A percentile compares a stretch with the other conserved stretches of the same genome.
Conservation (phyloP, 2,888 invertebrate species). For the Rotaria socialis region DNA sequence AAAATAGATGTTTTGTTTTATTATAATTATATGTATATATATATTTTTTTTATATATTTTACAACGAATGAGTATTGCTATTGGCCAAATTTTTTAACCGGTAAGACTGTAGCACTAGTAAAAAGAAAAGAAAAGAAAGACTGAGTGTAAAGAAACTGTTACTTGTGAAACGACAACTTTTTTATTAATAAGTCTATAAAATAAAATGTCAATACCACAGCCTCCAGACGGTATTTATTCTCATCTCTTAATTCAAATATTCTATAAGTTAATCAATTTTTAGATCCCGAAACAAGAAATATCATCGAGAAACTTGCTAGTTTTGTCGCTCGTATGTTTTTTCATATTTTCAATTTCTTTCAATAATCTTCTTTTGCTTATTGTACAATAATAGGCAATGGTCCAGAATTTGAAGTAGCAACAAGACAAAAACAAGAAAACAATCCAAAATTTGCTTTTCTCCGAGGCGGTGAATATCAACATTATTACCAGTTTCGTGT, state of each 20-base stretch:
- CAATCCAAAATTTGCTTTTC: conserved; percentile 96
- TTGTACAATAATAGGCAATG: conserved; percentile 85
- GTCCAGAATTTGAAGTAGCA: conserved; percentile 91
- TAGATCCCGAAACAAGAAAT: conserved; percentile 84
- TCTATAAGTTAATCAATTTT: conserved; percentile 47
- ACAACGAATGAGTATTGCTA: background rate
- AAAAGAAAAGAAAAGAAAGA: background rate
- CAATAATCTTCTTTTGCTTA: conserved; percentile 56
- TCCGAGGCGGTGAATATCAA: conserved; percentile 96
- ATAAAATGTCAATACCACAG: conserved; percentile 8
- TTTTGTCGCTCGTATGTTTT: conserved; percentile 75
- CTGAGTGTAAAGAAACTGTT: background rate
- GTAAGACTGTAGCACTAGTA: background rate
- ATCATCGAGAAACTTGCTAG: conserved; percentile 97
- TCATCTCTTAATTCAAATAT: background rate
- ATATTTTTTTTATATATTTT: too few relatives aligned
- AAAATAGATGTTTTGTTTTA: background rate
- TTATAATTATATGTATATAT: too few relatives aligned
- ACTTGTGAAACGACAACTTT: background rate
- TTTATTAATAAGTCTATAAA: background rate
- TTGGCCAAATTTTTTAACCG: background rate
- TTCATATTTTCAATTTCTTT: background rate
- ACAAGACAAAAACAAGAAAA: conserved; percentile 95
- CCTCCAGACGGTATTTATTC: conserved; percentile 39
- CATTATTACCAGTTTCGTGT: conserved; percentile 97